A percentile compares a stretch with the other conserved stretches of the same genome.
phyloP scores from a whole-genome alignment of 1,140 invertebrate genomes.

The Apis cerana region DNA sequence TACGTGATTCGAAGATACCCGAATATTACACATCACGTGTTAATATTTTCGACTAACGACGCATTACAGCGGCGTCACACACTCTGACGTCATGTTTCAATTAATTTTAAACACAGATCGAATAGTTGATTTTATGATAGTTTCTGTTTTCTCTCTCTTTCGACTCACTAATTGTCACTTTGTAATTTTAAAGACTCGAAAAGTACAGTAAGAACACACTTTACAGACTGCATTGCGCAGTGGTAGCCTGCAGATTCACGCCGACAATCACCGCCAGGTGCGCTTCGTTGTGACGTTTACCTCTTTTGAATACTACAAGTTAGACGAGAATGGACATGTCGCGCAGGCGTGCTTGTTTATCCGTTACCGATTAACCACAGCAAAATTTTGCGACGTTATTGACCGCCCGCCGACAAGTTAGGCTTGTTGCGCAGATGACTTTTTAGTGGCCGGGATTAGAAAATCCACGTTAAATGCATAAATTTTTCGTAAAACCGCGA shows the following conservation, averaged over 20 bases:
- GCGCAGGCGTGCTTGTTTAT: constrained; percentile 21
- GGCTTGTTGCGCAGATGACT: constrained; percentile 13
- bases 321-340: background rate
- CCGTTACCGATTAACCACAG: constrained; percentile 34
- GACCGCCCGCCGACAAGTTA: constrained; percentile 21
- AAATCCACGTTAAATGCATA: background rate
- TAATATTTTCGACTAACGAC: background rate
- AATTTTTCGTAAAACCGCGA: background rate
- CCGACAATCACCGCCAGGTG: background rate
- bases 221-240: background rate
- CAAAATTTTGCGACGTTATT: constrained; percentile 30
- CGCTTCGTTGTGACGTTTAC: background rate
- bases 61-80: too few species aligned
- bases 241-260: background rate
- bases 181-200: background rate
- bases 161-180: background rate
- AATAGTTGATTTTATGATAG: background rate
- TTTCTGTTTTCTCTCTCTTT: background rate
- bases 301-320: constrained; percentile 2
- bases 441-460: background rate
- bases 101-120: background rate
- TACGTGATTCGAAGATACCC: background rate
- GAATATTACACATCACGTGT: background rate
- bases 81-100: constrained; percentile 15
- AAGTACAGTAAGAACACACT: background rate